Evolutionary conservation across 1,140 invertebrate genomes (phyloP).

Genomic region (Schlechtendalia chinensis): DNA sequence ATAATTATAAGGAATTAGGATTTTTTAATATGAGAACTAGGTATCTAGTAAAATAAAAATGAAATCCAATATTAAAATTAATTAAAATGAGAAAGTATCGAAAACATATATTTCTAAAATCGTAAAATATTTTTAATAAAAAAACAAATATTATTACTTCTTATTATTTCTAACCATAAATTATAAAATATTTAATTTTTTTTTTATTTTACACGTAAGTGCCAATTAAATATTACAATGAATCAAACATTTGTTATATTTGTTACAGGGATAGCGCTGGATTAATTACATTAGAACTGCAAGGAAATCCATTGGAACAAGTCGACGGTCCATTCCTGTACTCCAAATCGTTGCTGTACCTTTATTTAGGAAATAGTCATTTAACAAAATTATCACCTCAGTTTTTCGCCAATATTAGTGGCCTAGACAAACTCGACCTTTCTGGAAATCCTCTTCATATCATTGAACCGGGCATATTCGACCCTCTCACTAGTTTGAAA

Average conservation of each 20-base stretch:
- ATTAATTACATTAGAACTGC: constrained; percentile 68
- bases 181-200: too few species aligned
- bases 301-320: constrained; percentile 65
- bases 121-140: too few species aligned
- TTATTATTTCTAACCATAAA: too few species aligned
- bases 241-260: constrained; percentile 29
- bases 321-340: constrained; percentile 67
- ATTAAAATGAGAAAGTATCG: too few species aligned
- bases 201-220: too few species aligned
- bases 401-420: constrained; percentile 68
- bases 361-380: constrained; percentile 68
- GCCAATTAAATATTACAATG: neutral
- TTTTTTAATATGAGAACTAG: too few species aligned
- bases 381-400: constrained; percentile 62
- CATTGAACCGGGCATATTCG: constrained; percentile 63
- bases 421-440: constrained; percentile 66
- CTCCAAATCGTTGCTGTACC: constrained; percentile 65
- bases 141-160: too few species aligned
- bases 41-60: too few species aligned
- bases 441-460: constrained; percentile 67
- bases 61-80: too few species aligned
- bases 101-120: too few species aligned
- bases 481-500: constrained; percentile 65
- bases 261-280: constrained; percentile 65
- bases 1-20: too few species aligned